Percentiles rank a stretch among this genome's conserved stretches.
Evolutionary conservation across 2,888 invertebrate genomes (phyloP).

Genomic region (Agapostemon virescens): DNA sequence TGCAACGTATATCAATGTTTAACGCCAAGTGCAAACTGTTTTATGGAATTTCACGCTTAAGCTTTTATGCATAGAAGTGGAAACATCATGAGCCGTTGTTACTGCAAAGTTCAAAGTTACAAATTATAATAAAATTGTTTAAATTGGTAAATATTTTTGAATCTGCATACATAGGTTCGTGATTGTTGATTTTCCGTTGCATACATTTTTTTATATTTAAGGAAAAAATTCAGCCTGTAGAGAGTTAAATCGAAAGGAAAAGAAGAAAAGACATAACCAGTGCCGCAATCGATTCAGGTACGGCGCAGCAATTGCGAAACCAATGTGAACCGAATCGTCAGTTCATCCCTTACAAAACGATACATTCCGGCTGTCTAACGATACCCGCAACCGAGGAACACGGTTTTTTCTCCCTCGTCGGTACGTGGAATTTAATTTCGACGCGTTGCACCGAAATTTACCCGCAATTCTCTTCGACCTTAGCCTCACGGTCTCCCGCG

Average conservation of each 20-base stretch:
- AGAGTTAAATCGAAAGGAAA: not conserved
- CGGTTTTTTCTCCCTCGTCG: conserved; percentile 32
- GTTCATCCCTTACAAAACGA: conserved; percentile 52
- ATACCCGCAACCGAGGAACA: conserved; percentile 35
- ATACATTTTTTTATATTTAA: too few species aligned
- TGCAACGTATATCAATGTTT: too few species aligned
- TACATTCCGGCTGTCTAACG: conserved; percentile 49
- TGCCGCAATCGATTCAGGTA: not conserved
- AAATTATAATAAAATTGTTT: too few species aligned
- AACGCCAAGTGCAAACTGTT: too few species aligned
- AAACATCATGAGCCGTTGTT: too few species aligned
- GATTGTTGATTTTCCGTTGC: too few species aligned
- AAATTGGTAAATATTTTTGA: too few species aligned
- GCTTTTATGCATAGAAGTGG: too few species aligned
- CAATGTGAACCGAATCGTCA: conserved; percentile 27
- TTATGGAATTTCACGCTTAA: too few species aligned
- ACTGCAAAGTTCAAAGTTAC: too few species aligned
- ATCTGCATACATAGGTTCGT: too few species aligned
- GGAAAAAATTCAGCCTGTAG: too few species aligned
- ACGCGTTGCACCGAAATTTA: conserved; percentile 54
- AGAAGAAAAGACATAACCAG: not conserved
- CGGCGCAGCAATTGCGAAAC: not conserved
- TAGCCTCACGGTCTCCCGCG: not conserved
- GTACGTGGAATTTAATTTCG: conserved; percentile 58
- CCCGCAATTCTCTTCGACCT: conserved; percentile 47